Percentiles rank a stretch among this genome's conserved stretches.
Conservation (phyloP, 2,888 invertebrate species). For the Amphipyra berbera region DNA sequence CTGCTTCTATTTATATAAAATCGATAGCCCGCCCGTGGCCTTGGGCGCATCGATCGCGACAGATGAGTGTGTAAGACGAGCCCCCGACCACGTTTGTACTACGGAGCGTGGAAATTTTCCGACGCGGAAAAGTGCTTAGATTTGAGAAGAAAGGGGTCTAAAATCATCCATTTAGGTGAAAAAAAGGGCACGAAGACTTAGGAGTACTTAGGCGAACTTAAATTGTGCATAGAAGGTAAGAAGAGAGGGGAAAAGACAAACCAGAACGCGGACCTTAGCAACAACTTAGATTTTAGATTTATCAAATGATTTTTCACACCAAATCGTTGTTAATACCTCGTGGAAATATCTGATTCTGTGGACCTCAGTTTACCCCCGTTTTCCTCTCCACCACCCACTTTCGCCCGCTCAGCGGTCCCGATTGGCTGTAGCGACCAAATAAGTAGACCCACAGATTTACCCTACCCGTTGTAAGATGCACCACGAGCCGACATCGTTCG, state of each 20-base stretch:
- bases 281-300: constrained; percentile 15
- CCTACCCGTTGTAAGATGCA: too few species aligned
- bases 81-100: constrained; percentile 76
- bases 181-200: background rate
- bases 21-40: constrained; percentile 88
- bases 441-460: constrained; percentile 16
- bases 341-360: constrained; percentile 1
- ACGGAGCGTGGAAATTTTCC: constrained; percentile 35
- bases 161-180: background rate
- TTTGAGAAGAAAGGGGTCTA: constrained; percentile 2
- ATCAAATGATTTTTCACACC: too few species aligned
- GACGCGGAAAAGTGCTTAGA: constrained; percentile 17
- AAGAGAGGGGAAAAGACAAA: background rate
- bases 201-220: background rate
- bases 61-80: constrained; percentile 78
- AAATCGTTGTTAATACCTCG: too few species aligned
- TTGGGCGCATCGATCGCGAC: constrained; percentile 83
- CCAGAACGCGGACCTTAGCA: constrained; percentile 22
- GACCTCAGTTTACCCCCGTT: constrained; percentile 18
- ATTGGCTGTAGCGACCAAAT: constrained; percentile 14
- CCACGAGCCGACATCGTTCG: too few species aligned
- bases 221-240: too few species aligned
- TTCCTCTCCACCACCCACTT: constrained; percentile 33
- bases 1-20: constrained; percentile 86
- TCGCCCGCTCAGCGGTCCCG: constrained; percentile 8